Evolutionary conservation across 2,888 invertebrate species (phyloP).

Genomic region (Brenthis daphne): DNA sequence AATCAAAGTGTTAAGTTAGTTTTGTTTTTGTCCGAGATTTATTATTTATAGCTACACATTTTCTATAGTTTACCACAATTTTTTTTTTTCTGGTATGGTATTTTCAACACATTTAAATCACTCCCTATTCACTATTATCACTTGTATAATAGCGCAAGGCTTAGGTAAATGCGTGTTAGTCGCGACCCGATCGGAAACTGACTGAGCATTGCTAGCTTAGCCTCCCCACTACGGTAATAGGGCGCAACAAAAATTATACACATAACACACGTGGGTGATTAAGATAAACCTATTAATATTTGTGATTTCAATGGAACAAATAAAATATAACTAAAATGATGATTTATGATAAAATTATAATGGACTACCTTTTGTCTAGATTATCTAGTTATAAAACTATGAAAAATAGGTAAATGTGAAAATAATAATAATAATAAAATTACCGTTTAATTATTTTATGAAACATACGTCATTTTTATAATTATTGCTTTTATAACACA

Average conservation of each 20-base stretch:
- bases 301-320: not conserved
- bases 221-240: not conserved
- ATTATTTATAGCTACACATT: too few relatives aligned
- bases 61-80: not conserved
- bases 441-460: too few relatives aligned
- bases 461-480: too few relatives aligned
- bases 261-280: not conserved
- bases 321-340: too few relatives aligned
- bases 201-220: constrained; percentile 20
- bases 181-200: constrained; percentile 9
- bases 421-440: too few relatives aligned
- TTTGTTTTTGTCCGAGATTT: too few relatives aligned
- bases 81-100: not conserved
- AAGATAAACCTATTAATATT: constrained; percentile 9
- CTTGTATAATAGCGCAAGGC: constrained; percentile 19
- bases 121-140: constrained; percentile 18
- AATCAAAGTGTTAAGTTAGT: too few relatives aligned
- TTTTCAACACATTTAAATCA: not conserved
- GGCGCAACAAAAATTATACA: not conserved
- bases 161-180: constrained; percentile 1
- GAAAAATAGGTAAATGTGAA: too few relatives aligned
- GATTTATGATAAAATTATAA: too few relatives aligned
- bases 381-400: too few relatives aligned
- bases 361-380: too few relatives aligned
- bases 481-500: not conserved